These are phyloP conservation scores for Chironomus tentans DNA, from an alignment of 2,888 invertebrate species.

Conservation along the genomic window DNA sequence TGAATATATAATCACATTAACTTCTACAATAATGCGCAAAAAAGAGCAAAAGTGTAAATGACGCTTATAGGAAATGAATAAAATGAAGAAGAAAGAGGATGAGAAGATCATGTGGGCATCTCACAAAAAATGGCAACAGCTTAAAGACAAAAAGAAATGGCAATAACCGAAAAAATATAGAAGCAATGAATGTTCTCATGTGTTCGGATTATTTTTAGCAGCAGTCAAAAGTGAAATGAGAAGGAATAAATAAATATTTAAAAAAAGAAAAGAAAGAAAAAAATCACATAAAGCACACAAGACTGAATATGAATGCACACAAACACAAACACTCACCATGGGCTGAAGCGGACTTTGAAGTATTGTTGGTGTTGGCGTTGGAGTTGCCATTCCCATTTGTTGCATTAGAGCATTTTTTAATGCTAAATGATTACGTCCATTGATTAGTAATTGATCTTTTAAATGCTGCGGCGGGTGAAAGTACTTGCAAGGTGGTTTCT, in stretches of 20 bases:
- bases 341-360: conserved; percentile 87
- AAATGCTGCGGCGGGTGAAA: conserved; percentile 99
- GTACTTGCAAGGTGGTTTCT: conserved; percentile 99
- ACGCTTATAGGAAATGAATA: no score
- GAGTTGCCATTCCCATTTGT: conserved; percentile 85
- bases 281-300: no score
- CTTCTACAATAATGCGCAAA: no score
- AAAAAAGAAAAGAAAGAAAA: not conserved
- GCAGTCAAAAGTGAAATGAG: not conserved
- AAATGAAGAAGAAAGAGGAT: no score
- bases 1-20: no score
- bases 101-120: not conserved
- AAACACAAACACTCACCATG: conserved; percentile 61
- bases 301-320: not conserved
- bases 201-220: not conserved
- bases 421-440: conserved; percentile 98
- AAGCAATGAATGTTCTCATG: no score
- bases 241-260: not conserved
- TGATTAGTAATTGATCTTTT: conserved; percentile 99
- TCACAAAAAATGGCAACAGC: not conserved
- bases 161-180: not conserved
- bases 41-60: no score
- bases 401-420: conserved; percentile 97
- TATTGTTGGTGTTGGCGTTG: conserved; percentile 57
- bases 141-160: not conserved